A percentile compares a stretch with the other conserved stretches of the same genome.
These are phyloP conservation scores for Lasioglossum marginatum DNA, from an alignment of 2,888 invertebrate genomes.

Conservation along the genomic window DNA sequence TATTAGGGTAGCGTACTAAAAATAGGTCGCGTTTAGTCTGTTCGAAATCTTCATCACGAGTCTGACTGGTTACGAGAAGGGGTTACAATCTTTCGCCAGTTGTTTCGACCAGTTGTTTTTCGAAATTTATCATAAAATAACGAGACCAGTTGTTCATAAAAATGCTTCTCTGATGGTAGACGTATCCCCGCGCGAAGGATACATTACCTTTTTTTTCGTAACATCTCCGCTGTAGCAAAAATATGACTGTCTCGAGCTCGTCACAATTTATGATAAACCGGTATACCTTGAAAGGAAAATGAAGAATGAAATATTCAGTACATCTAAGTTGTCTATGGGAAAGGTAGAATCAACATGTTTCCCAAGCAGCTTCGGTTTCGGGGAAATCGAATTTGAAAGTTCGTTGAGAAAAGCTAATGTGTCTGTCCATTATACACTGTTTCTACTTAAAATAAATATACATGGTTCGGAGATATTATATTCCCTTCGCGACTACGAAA, in stretches of 20 bases:
- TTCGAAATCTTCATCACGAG: too few relatives aligned
- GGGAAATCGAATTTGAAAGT: background rate
- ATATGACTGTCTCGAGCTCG: background rate
- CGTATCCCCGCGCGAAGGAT: background rate
- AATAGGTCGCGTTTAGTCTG: background rate
- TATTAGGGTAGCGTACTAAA: too few relatives aligned
- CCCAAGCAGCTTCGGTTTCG: background rate
- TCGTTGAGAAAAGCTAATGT: background rate
- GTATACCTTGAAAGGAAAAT: background rate
- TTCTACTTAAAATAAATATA: background rate
- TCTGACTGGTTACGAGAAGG: too few relatives aligned
- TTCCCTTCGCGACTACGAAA: background rate
- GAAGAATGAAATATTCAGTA: background rate
- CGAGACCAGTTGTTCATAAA: background rate
- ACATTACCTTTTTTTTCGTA: background rate
- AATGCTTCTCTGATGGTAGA: background rate
- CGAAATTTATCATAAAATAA: background rate
- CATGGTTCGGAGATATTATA: background rate
- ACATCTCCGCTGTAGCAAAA: background rate
- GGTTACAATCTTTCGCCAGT: background rate
- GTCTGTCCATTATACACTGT: background rate
- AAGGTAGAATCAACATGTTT: background rate
- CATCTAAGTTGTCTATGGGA: background rate
- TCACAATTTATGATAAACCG: background rate
- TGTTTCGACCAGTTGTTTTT: background rate